phyloP scores from a whole-genome alignment of 2,797 vertebrate species.

The Falco cherrug region DNA sequence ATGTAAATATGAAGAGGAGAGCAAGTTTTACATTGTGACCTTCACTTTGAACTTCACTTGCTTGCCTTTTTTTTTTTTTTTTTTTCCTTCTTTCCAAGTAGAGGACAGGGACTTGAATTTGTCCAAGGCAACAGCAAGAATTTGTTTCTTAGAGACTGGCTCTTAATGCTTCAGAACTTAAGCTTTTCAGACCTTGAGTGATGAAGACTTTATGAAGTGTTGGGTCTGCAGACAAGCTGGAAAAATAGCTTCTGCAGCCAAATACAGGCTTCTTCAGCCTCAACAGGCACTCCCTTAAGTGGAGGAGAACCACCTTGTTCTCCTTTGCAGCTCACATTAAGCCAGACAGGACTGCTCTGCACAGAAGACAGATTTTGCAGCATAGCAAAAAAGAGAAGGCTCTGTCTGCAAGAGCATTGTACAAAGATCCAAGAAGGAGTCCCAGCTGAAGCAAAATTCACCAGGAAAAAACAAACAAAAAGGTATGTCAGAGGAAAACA shows the following conservation, averaged over 20 bases:
- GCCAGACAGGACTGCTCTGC: neutral
- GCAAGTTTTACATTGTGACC: neutral
- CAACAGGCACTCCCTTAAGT: neutral
- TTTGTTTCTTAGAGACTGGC: neutral
- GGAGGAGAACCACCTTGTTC: neutral
- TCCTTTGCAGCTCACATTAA: neutral
- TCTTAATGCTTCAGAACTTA: neutral
- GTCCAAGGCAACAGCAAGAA: neutral
- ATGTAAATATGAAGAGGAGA: neutral
- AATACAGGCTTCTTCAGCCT: neutral
- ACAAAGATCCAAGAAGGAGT: neutral
- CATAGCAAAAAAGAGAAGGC: neutral
- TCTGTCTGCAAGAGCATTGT: neutral
- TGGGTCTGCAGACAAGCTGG: constrained; percentile 2
- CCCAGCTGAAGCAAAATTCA: neutral
- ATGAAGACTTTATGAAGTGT: constrained; percentile 24
- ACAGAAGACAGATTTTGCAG: neutral
- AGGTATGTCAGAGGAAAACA: neutral
- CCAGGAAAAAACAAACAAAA: neutral
- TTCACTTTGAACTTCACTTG: neutral
- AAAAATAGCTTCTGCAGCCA: neutral
- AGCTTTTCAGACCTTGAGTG: neutral
- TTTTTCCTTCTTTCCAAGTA: neutral
- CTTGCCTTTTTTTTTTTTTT: too few species aligned
- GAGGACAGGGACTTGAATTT: neutral